Evolutionary conservation across 1,140 invertebrate species (phyloP).

Genomic region (Microplitis mediator): DNA sequence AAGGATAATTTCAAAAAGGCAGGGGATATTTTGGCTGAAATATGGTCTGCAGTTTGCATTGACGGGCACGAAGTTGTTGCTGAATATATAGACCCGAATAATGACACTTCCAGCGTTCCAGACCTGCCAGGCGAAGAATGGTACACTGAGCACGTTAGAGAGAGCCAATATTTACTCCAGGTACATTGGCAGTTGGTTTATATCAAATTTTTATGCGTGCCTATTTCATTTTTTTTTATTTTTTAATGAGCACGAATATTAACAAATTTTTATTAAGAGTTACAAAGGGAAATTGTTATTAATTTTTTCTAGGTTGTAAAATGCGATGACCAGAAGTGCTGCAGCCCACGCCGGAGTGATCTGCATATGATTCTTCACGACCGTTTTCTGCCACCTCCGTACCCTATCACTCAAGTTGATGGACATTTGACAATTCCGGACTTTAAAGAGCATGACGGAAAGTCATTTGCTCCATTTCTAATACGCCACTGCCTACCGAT

Average conservation of each 20-base stretch:
- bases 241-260: background rate
- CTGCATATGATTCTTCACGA: no score
- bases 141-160: slow-evolving; percentile 7
- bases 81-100: slow-evolving; percentile 34
- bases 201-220: slow-evolving; percentile 1
- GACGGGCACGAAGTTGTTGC: slow-evolving; percentile 45
- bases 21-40: slow-evolving; percentile 43
- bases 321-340: slow-evolving; percentile 11
- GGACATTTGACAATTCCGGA: no score
- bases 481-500: no score
- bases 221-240: slow-evolving; percentile 6
- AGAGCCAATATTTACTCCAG: slow-evolving; percentile 24
- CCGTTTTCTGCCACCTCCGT: no score
- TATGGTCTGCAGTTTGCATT: slow-evolving; percentile 43
- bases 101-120: background rate
- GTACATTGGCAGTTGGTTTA: slow-evolving; percentile 9
- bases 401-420: no score
- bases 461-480: no score
- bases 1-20: slow-evolving; percentile 45
- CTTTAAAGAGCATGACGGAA: no score
- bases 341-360: no score
- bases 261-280: slow-evolving; percentile 17
- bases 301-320: slow-evolving; percentile 11
- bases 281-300: slow-evolving; percentile 7
- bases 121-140: slow-evolving; percentile 10